Evolutionary conservation across 2,888 invertebrate genomes (phyloP).

Genomic region (Keiferia lycopersicella): DNA sequence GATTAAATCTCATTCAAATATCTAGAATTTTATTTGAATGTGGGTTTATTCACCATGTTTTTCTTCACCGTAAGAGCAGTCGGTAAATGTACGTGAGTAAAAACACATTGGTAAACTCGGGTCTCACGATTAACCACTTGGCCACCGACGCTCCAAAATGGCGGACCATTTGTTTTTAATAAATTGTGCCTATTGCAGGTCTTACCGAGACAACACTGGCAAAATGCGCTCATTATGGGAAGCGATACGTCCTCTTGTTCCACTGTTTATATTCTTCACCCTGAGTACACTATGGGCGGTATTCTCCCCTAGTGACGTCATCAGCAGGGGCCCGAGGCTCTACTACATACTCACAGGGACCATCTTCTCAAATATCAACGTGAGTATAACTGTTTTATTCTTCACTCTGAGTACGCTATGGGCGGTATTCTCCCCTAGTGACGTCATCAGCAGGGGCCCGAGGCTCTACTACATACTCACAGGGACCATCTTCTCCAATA

Average conservation of each 20-base stretch:
- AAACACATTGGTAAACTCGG: too few relatives aligned
- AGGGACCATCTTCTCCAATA: constrained; percentile 98
- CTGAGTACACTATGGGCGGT: constrained; percentile 91
- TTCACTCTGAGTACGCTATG: constrained; percentile 89
- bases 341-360: constrained; percentile 95
- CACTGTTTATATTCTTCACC: constrained; percentile 87
- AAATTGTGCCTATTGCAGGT: too few relatives aligned
- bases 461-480: constrained; percentile 92
- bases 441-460: constrained; percentile 91
- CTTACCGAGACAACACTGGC: constrained; percentile 92
- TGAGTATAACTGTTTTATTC: constrained; percentile 86
- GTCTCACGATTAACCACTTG: too few relatives aligned
- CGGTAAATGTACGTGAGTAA: too few relatives aligned
- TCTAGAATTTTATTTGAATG: too few relatives aligned
- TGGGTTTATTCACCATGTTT: too few relatives aligned
- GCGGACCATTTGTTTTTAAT: too few relatives aligned
- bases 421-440: constrained; percentile 90
- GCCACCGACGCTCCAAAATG: too few relatives aligned
- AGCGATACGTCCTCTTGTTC: constrained; percentile 93
- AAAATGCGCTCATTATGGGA: constrained; percentile 90
- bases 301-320: constrained; percentile 89
- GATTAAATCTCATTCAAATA: too few relatives aligned
- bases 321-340: constrained; percentile 91
- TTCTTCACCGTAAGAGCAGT: too few relatives aligned
- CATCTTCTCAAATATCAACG: constrained; percentile 98